Conservation (phyloP, 2,888 invertebrate genomes). For the Synergus laeviventris region DNA sequence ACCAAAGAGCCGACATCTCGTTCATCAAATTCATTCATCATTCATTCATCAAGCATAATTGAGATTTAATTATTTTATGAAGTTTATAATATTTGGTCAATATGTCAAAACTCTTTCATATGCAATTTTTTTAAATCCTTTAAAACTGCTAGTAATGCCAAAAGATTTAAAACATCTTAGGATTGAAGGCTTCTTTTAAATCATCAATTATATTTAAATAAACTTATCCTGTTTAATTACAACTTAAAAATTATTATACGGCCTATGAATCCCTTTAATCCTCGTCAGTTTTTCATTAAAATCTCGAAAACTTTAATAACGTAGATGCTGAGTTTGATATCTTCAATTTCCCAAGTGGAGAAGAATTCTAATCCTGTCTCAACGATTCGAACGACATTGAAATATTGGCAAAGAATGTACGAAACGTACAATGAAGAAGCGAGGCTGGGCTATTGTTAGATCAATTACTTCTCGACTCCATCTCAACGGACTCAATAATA, state of each 20-base stretch:
- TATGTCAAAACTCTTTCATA: too few relatives aligned
- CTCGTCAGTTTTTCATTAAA: not conserved
- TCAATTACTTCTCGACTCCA: conserved; percentile 39
- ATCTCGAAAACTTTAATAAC: conserved; percentile 12
- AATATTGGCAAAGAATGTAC: conserved; percentile 25
- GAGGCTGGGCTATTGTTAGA: conserved; percentile 28
- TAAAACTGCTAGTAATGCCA: too few relatives aligned
- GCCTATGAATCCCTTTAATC: too few relatives aligned
- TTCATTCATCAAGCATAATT: not conserved
- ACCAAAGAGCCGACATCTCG: not conserved
- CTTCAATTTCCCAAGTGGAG: conserved; percentile 9
- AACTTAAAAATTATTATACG: too few relatives aligned
- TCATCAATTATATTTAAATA: too few relatives aligned
- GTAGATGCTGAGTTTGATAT: not conserved
- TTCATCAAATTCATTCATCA: not conserved
- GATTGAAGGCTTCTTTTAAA: too few relatives aligned
- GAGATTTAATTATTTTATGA: too few relatives aligned
- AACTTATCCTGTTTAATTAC: too few relatives aligned
- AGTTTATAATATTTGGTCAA: too few relatives aligned
- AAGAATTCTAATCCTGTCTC: conserved; percentile 15
- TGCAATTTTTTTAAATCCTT: too few relatives aligned
- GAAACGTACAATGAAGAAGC: conserved; percentile 14
- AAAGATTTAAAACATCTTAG: too few relatives aligned
- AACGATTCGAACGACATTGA: conserved; percentile 2
- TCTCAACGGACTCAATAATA: conserved; percentile 28